Evolutionary conservation across 2,113 vertebrate genomes (phyloP), one percentile per base, ranked within the genome.

Genomic region (Colius striatus): DNA sequence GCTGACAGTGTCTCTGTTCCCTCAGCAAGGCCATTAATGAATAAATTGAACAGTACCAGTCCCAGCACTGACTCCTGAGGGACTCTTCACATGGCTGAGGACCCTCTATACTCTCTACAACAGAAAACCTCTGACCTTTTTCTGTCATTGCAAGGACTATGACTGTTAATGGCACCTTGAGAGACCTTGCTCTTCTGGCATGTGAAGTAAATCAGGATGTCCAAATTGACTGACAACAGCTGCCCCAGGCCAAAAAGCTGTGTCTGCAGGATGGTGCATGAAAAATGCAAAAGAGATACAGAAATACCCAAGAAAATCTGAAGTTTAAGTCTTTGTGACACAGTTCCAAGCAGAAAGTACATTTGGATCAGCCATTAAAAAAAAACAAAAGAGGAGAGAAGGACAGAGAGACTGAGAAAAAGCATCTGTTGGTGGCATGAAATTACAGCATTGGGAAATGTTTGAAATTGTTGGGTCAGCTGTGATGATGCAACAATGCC

Each of bases 361-460:
- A 22, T 45, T 15, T 20, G 60, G 26, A 36, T 10, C 29, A 57
- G 16, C 13, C 36, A 8, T 14, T 58, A 2, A 25, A 68, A 57
- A 53, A 26, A 32, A 18, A 41, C 38, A 41, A 41, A 41, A 11
- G 27, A 66, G 11, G 16, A 41, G 16, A 53, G 25, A 70, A 12
- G 34, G 45, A 32, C 21, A 60, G 61, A 63, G 32, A 55, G 62
- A 27, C 11, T 30, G 20, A 71, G 51, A 50, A 43, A 54, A 82
- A 32, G 75, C 5, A 43, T 30, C 50, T 62, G 41, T 19, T 22
- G 66, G 57, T 20, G 71, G 58, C 9, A 32, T 32, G 77, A 53
- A 91, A 79, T 27, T 12, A 65, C 62, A 94, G 85, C 67, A 43
- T 63, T 96, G 83, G 83, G 94, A 96, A 95, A 96, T 12, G 47